Percentiles rank a stretch among this genome's conserved stretches.
phyloP scores from a whole-genome alignment of 2,797 vertebrate species.

The Enteromius mattozi region DNA sequence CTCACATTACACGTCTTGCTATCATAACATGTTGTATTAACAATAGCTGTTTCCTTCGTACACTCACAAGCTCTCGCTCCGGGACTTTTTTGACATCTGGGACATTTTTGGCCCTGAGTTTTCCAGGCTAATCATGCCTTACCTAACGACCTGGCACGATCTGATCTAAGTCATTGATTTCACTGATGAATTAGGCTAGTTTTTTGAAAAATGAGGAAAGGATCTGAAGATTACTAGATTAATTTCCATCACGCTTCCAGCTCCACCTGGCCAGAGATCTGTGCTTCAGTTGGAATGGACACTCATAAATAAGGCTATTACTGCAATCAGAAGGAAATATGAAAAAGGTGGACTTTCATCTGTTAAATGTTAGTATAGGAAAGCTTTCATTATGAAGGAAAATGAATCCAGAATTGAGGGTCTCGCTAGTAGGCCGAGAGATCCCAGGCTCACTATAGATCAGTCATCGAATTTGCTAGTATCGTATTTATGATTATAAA shows the following conservation, averaged over 20 bases:
- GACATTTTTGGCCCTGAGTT: conserved; percentile 40
- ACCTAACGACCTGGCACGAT: conserved; percentile 65
- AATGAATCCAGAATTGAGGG: conserved; percentile 73
- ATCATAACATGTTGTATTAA: conserved; percentile 21
- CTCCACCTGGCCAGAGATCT: conserved; percentile 61
- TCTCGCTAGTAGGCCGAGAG: conserved; percentile 62
- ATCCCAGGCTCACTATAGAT: conserved; percentile 74
- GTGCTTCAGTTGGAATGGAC: conserved; percentile 56
- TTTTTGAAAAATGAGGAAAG: conserved; percentile 68
- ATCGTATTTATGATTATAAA: conserved; percentile 82
- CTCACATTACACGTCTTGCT: conserved; percentile 22
- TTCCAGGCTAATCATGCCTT: conserved; percentile 63
- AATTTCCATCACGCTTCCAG: conserved; percentile 63
- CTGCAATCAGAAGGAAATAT: conserved; percentile 72
- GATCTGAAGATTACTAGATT: conserved; percentile 69
- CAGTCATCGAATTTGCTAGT: conserved; percentile 79
- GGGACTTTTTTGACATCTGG: conserved; percentile 14
- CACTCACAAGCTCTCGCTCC: conserved; percentile 13
- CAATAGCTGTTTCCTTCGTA: conserved; percentile 14
- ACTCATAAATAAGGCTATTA: conserved; percentile 79
- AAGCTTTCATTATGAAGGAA: conserved; percentile 74
- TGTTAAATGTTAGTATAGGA: conserved; percentile 70
- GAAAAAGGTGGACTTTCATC: conserved; percentile 72
- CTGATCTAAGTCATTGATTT: conserved; percentile 73
- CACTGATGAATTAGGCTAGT: conserved; percentile 45